These are phyloP conservation scores for Ctenochaetus hawaiiensis DNA, from an alignment of 2,797 vertebrate species.

Conservation along the genomic window DNA sequence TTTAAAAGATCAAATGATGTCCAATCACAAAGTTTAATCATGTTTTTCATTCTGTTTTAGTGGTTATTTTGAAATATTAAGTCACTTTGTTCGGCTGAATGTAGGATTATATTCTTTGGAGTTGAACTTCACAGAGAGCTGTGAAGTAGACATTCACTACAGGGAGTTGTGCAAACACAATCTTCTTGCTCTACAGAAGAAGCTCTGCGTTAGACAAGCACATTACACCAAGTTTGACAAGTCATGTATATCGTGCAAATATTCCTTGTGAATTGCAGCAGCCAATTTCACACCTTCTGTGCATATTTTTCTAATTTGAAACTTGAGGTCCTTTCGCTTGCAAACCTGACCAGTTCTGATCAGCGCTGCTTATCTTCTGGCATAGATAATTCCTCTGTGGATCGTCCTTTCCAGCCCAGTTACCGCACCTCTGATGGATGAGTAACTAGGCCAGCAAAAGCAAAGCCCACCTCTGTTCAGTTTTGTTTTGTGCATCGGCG, in stretches of 20 bases:
- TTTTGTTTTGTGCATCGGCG: slow-evolving; percentile 70
- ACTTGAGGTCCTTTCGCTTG: slow-evolving; percentile 17
- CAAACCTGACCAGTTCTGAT: slow-evolving; percentile 45
- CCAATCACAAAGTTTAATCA: background rate
- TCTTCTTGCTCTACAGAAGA: background rate
- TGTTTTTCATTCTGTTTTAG: background rate
- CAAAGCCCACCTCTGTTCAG: slow-evolving; percentile 57
- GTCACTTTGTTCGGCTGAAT: background rate
- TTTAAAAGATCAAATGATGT: background rate
- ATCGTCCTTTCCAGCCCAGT: slow-evolving; percentile 73
- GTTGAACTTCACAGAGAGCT: background rate
- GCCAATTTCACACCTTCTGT: too few relatives aligned
- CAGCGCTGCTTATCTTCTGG: slow-evolving; percentile 54
- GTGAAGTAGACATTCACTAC: background rate
- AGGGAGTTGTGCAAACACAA: background rate
- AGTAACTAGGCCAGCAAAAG: slow-evolving; percentile 69
- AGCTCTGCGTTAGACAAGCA: background rate
- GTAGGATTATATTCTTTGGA: background rate
- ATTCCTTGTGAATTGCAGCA: slow-evolving; percentile 12
- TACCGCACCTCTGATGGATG: slow-evolving; percentile 58
- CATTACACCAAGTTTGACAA: too few relatives aligned
- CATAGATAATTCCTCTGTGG: slow-evolving; percentile 64
- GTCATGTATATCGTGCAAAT: background rate
- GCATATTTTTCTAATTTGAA: slow-evolving; percentile 19
- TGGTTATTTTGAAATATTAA: too few relatives aligned